Evolutionary conservation across 2,797 vertebrate genomes (phyloP), one percentile per base, ranked within the genome.

Genomic region (Eidolon dupreanum): DNA sequence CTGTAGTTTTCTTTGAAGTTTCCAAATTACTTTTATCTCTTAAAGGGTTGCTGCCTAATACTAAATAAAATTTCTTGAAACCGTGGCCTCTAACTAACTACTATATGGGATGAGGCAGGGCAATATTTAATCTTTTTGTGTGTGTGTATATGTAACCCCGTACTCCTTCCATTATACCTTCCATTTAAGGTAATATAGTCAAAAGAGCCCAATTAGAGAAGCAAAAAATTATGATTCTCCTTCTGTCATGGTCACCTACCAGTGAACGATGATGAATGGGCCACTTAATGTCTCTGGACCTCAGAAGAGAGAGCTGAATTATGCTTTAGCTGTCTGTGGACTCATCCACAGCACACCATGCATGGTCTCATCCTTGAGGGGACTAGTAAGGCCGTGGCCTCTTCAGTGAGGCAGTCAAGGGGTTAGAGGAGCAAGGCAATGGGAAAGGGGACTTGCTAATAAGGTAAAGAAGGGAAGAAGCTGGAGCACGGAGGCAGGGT

Each of bases 41-140:
- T 43, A 15, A 11, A 31, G 7, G 38, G 13, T 8, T 81, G 15
- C 9, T 78, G 31, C 38, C 20, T 82, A 70, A 63, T 41, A 71
- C 9, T 9, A 82, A 70, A 78, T 86, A 89, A 86, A 78, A 93
- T 75, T 83, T 31, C 38, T 83, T 78, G 55, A 63, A 88, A 68
- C 26, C 12, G 3, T n/a, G 26, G 12, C 15, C 36, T 22, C 12
- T 59, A 36, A n/a, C 12, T 59, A 36, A n/a, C 33, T 53, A 11
- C 49, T 46, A 3, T 8, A 20, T 46, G 43, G n/a, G 6, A 33
- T 16, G 16, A 15, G 36, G 6, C 5, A 26, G 4, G 61, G 5
- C 13, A 38, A 0, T 51, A 28, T 73, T 65, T n/a, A 41, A 24
- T 22, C 51, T 3, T 55, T 51, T 2, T n/a, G 2, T 63, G 1